Evolutionary conservation across 2,888 invertebrate species (phyloP), one percentile per base, ranked within the genome.

Genomic region (Gibbula magus): DNA sequence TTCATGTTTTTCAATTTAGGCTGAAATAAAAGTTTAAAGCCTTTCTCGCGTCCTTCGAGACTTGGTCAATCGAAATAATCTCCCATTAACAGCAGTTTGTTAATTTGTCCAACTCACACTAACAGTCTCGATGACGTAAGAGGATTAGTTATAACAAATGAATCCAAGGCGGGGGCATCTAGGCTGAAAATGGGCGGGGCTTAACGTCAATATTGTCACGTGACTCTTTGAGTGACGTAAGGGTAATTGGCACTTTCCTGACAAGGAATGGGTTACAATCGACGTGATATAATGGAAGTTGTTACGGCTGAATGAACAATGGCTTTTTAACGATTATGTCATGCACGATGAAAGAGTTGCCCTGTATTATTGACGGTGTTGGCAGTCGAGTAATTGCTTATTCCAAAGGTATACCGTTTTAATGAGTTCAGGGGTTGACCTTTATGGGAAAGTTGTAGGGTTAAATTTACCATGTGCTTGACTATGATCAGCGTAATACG

Each of bases 221-320:
- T 70, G 70, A 70, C 35, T 35, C 70, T 20, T 45, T 70, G 70
- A 70, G 39, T 70, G 70, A 70, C 70, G 70, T 70, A 70, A 70
- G 70, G 70, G 20, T 70, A 70, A 70, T 32, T 70, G 70, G 35
- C 70, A 70, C 39, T 70, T 39, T 70, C 39, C 35, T 70, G 70
- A 35, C 16, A 70, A 35, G 70, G 16, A 32, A 35, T 18, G 32
- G 20, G 70, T 22, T 35, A 70, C 35, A 35, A 70, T 39, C 20
- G 70, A 70, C 29, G 70, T 20, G 70, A 70, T 35, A 20, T 70
- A 70, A 70, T 70, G 70, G 70, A 32, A 13, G 7, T 29, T 35
- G 70, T 70, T 70, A 29, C 70, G 20, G 35, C 10, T 39, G 70
- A 70, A 39, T 70, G 70, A 70, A 39, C 70, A 32, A 20, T 16